Evolutionary conservation across 1,140 invertebrate species (phyloP).

Genomic region (Heliconius melpomene): DNA sequence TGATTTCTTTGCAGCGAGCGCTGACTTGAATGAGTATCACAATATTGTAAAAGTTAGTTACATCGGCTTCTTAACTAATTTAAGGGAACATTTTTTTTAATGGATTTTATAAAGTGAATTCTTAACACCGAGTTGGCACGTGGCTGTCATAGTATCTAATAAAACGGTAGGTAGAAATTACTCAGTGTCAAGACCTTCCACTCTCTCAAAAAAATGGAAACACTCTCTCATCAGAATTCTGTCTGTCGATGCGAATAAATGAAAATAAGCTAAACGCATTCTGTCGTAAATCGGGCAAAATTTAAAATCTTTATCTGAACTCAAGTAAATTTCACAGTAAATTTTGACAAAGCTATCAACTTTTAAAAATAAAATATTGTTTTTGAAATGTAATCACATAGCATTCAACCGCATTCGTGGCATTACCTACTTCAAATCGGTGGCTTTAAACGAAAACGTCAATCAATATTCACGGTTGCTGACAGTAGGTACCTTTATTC

Average conservation of each 20-base stretch:
- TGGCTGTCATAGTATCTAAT: neutral
- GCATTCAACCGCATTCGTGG: slow-evolving; percentile 7
- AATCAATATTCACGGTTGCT: neutral
- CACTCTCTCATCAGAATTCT: neutral
- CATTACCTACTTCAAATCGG: neutral
- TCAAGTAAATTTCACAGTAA: neutral
- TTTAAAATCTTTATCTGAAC: neutral
- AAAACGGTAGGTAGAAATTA: neutral
- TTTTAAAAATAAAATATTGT: neutral
- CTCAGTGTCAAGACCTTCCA: neutral
- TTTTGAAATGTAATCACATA: slow-evolving; percentile 10
- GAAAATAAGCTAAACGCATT: neutral
- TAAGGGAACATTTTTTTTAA: neutral
- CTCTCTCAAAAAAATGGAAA: neutral
- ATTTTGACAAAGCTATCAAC: neutral
- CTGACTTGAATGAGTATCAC: slow-evolving; percentile 30
- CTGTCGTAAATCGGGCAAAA: neutral
- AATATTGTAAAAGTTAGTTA: slow-evolving; percentile 19
- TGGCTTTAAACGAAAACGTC: slow-evolving; percentile 3
- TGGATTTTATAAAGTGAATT: neutral
- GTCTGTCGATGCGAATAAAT: neutral
- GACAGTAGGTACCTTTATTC: neutral
- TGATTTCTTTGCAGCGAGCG: slow-evolving; percentile 28
- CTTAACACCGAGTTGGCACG: neutral
- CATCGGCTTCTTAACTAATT: neutral